Evolutionary conservation across 2,888 invertebrate species (phyloP), one percentile per base, ranked within the genome.

Genomic region (Slavum lentiscoides): DNA sequence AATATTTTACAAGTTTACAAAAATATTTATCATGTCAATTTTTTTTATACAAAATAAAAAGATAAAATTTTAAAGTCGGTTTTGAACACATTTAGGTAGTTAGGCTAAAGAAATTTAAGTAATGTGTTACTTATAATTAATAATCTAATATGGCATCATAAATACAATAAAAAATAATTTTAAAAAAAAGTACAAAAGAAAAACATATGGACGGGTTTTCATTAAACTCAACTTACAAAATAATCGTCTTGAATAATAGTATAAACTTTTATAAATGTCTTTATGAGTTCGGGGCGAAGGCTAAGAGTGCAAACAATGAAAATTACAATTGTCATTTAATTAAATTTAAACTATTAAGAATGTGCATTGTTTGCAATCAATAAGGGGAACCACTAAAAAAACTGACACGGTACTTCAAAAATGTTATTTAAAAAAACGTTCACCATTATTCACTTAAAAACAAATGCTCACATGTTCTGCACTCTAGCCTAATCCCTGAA

Each of bases 401-500:
- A 80, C 62, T 80, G 77, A 80, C 77, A 80, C 70, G 77, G 64
- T 80, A 80, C 70, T 80, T 70, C 70, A 64, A 77, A 76, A 62
- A 77, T 64, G 21, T 30, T 30, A 30, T 30, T 30, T 62, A 62
- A 17, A 70, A 77, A 62, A 69, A 30, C 53, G 61, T 70, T 77
- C 69, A 70, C 69, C 70, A 19, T 72, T 70, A 55, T 69, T 37
- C 68, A 77, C 62, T 62, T 64, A 53, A 64, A 77, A 80, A 80
- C 69, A 80, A 80, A 80, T 80, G 77, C 77, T 83, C 84, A 84
- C 85, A 85, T 84, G 84, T 84, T 85, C 85, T 85, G 85, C 85
- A 85, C 85, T 85, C 85, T 84, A 84, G 84, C 84, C 84, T 84
- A 84, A 80, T 81, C 82, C 83, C 77, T 39, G 77, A 80, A 80